These are phyloP conservation scores for Gymnocephalus cernua DNA, from an alignment of 2,113 vertebrate genomes.

Conservation along the genomic window DNA sequence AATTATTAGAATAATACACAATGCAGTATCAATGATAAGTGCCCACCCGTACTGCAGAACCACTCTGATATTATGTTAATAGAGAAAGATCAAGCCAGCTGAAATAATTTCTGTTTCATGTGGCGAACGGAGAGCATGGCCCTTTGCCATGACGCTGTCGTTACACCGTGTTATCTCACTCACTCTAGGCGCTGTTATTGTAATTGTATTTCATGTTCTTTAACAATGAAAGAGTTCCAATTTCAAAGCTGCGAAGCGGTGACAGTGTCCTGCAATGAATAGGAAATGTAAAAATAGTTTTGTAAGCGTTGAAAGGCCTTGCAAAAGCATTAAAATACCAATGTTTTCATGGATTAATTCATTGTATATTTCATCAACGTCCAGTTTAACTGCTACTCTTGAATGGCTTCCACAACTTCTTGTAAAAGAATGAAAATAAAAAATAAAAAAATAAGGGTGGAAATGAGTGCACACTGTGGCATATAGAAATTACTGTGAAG, in stretches of 20 bases:
- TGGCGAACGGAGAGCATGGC: constrained; percentile 58
- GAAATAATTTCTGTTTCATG: constrained; percentile 71
- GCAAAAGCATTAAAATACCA: constrained; percentile 7
- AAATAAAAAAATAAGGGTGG: not conserved
- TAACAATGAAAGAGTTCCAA: constrained; percentile 44
- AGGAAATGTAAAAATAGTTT: constrained; percentile 4
- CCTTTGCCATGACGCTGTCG: constrained; percentile 54
- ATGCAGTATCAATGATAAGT: constrained; percentile 60
- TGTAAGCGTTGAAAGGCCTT: not conserved
- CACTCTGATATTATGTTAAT: constrained; percentile 64
- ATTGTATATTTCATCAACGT: not conserved
- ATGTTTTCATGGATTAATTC: not conserved
- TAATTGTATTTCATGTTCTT: constrained; percentile 56
- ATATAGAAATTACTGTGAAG: not conserved
- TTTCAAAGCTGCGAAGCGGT: constrained; percentile 50
- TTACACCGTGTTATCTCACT: constrained; percentile 66
- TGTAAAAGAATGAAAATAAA: not conserved
- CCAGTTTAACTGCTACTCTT: not conserved
- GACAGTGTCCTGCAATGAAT: constrained; percentile 49
- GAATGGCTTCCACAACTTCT: not conserved
- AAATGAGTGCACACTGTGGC: not conserved
- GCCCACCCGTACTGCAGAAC: constrained; percentile 51
- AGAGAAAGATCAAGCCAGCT: constrained; percentile 63
- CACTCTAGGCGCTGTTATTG: constrained; percentile 54
- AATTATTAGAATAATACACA: constrained; percentile 72